Percentiles rank a stretch among this genome's conserved stretches.
Conservation (phyloP, 1,140 invertebrate genomes). For the Cephus cinctus region DNA sequence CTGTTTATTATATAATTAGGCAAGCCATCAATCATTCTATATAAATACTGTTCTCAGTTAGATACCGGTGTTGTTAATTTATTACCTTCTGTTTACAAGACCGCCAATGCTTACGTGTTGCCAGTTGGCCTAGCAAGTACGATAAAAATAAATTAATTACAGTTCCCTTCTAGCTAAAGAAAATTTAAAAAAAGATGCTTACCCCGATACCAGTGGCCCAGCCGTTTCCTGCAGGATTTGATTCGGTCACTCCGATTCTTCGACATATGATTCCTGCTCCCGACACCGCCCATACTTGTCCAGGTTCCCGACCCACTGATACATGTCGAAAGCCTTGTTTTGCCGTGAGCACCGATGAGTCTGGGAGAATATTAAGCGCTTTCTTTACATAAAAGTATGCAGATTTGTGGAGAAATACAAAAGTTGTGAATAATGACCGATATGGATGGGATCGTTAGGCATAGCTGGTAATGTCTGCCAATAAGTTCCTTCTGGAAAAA, state of each 20-base stretch:
- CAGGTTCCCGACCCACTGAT: constrained; percentile 59
- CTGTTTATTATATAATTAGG: neutral
- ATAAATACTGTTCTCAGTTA: neutral
- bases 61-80: neutral
- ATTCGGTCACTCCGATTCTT: constrained; percentile 68
- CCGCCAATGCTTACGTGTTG: constrained; percentile 46
- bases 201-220: constrained; percentile 76
- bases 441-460: constrained; percentile 61
- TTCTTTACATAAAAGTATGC: no score
- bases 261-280: constrained; percentile 70
- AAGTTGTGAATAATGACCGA: constrained; percentile 36
- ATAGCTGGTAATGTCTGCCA: constrained; percentile 67
- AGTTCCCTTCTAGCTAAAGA: constrained; percentile 6
- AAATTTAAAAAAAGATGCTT: constrained; percentile 29
- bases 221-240: constrained; percentile 69
- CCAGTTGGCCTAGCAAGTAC: constrained; percentile 49
- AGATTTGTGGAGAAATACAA: neutral
- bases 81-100: constrained; percentile 26
- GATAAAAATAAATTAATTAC: constrained; percentile 11
- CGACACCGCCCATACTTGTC: constrained; percentile 73
- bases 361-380: no score
- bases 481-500: constrained; percentile 72
- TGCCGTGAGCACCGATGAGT: constrained; percentile 42
- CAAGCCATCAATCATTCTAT: neutral
- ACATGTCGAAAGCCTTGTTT: constrained; percentile 65